phyloP scores from a whole-genome alignment of 1,140 invertebrate species.

The Leptinotarsa undecemlineata region DNA sequence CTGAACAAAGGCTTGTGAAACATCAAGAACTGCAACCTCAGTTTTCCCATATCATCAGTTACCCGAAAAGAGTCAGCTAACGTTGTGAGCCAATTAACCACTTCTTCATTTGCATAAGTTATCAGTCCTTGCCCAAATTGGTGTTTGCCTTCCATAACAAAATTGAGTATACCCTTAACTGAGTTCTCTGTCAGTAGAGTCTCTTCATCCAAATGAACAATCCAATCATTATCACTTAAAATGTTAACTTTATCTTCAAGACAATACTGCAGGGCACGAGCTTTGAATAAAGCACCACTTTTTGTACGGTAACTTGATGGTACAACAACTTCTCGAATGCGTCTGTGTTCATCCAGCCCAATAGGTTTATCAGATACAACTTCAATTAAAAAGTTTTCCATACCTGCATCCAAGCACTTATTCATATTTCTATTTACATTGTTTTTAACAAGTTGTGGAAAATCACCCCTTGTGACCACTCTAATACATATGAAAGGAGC shows the following conservation, averaged over 20 bases:
- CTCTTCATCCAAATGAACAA: conserved; percentile 97
- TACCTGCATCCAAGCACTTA: conserved; percentile 83
- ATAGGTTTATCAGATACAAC: conserved; percentile 93
- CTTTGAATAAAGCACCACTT: conserved; percentile 92
- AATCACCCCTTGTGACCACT: conserved; percentile 94
- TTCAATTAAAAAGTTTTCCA: conserved; percentile 97
- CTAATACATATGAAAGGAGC: conserved; percentile 96
- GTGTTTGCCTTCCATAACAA: conserved; percentile 92
- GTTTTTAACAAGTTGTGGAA: conserved; percentile 85
- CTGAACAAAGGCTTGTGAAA: conserved; percentile 96
- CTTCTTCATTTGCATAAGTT: conserved; percentile 95
- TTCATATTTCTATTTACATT: conserved; percentile 91
- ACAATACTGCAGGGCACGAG: conserved; percentile 93
- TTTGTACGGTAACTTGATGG: conserved; percentile 84
- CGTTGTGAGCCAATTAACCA: conserved; percentile 97
- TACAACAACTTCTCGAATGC: conserved; percentile 82
- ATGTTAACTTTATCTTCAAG: conserved; percentile 90
- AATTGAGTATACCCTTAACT: conserved; percentile 90
- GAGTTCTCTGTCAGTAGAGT: conserved; percentile 93
- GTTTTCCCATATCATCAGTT: conserved; percentile 95
- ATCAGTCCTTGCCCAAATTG: conserved; percentile 97
- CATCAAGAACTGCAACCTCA: conserved; percentile 88
- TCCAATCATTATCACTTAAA: conserved; percentile 89
- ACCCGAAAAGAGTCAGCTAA: conserved; percentile 95
- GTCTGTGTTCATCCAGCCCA: conserved; percentile 71